phyloP scores from a whole-genome alignment of 2,113 vertebrate species.

The Crotophaga sulcirostris region DNA sequence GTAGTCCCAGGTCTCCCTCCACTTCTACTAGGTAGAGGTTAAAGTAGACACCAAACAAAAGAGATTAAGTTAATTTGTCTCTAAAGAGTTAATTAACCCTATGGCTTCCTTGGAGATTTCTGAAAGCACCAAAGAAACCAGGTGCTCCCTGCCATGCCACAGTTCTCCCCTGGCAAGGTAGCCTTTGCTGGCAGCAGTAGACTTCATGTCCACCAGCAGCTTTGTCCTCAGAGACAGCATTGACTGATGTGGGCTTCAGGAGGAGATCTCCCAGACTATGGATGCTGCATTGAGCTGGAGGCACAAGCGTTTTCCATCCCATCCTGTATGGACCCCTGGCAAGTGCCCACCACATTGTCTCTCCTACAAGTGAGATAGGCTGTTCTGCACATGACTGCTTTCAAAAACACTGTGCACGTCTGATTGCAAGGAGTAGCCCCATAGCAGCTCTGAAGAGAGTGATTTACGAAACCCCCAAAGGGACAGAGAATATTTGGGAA shows the following conservation, averaged over 20 bases:
- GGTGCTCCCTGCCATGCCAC: neutral
- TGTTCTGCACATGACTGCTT: neutral
- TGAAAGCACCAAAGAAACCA: neutral
- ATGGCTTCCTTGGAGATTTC: neutral
- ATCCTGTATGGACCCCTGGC: accelerated
- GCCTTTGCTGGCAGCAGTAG: neutral
- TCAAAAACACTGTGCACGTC: neutral
- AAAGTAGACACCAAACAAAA: neutral
- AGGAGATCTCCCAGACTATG: neutral
- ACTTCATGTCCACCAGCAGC: neutral
- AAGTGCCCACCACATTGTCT: accelerated
- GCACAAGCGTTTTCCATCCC: neutral
- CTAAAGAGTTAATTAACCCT: neutral
- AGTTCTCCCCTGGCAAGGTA: neutral
- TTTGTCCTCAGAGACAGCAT: neutral
- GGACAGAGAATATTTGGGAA: neutral
- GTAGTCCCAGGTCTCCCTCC: neutral
- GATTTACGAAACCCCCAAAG: neutral
- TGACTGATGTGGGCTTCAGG: neutral
- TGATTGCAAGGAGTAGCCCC: neutral
- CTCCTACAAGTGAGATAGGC: neutral
- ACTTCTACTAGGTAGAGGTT: neutral
- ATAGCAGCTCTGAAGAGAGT: neutral
- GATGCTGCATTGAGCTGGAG: neutral
- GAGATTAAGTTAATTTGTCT: neutral